Percentiles rank a stretch among this genome's conserved stretches.
Evolutionary conservation across 2,113 vertebrate genomes (phyloP).

Genomic region (Sebastes schlegelii): DNA sequence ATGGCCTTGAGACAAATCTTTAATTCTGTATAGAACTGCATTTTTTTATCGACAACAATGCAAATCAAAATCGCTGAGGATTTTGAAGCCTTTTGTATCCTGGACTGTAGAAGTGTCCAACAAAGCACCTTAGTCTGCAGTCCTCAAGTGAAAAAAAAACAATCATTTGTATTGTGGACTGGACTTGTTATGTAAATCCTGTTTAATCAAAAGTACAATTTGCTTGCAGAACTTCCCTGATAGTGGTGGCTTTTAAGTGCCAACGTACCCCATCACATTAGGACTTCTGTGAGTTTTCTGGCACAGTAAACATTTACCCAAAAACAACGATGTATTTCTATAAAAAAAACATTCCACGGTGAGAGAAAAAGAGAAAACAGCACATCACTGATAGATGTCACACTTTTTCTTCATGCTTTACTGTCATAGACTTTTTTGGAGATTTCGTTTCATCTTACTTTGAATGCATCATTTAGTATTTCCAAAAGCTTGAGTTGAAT

Average conservation of each 20-base stretch:
- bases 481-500: constrained; percentile 70
- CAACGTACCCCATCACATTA: constrained; percentile 60
- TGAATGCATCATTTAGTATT: constrained; percentile 69
- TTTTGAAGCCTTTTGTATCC: constrained; percentile 73
- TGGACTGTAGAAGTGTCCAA: constrained; percentile 53
- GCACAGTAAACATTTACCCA: constrained; percentile 48
- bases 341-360: constrained; percentile 69
- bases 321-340: constrained; percentile 43
- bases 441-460: constrained; percentile 65
- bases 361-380: constrained; percentile 28
- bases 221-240: constrained; percentile 49
- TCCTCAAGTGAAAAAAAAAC: constrained; percentile 19
- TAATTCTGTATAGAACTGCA: constrained; percentile 42
- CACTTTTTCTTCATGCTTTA: constrained; percentile 55
- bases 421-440: constrained; percentile 42
- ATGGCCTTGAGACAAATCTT: constrained; percentile 55
- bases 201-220: constrained; percentile 53
- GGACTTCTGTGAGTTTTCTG: constrained; percentile 54
- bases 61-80: constrained; percentile 51
- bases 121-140: constrained; percentile 73
- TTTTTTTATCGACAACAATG: constrained; percentile 46
- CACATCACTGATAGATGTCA: constrained; percentile 57
- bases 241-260: constrained; percentile 70
- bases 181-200: constrained; percentile 46
- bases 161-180: constrained; percentile 46